Evolutionary conservation across 2,797 vertebrate genomes (phyloP).

Genomic region (Thunnus albacares): DNA sequence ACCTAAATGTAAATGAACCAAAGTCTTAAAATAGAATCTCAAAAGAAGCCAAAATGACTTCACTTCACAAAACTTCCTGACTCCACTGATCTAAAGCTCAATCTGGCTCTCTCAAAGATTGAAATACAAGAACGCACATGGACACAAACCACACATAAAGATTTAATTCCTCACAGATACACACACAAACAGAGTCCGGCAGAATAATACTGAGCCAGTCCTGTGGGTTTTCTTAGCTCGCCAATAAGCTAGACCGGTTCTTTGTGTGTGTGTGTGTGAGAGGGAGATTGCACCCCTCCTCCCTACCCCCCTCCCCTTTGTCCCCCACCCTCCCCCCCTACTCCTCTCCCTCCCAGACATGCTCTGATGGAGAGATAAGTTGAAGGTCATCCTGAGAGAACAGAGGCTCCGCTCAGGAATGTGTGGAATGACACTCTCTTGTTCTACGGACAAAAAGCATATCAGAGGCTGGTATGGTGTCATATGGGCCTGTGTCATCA

Average conservation of each 20-base stretch:
- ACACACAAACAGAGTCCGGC: constrained; percentile 30
- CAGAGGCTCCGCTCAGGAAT: constrained; percentile 84
- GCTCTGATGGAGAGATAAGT: constrained; percentile 87
- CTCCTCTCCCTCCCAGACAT: constrained; percentile 72
- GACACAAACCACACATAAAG: constrained; percentile 42
- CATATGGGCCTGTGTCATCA: constrained; percentile 74
- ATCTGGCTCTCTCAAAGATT: constrained; percentile 30
- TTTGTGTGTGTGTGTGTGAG: constrained; percentile 22
- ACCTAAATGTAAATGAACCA: constrained; percentile 19
- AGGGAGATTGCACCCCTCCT: constrained; percentile 26
- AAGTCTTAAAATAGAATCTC: constrained; percentile 29
- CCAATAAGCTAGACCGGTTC: constrained; percentile 63
- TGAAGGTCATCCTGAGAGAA: constrained; percentile 87
- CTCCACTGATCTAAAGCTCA: constrained; percentile 34
- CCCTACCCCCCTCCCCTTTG: constrained; percentile 26
- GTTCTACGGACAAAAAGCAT: constrained; percentile 75
- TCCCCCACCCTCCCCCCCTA: constrained; percentile 24
- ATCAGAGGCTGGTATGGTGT: constrained; percentile 68
- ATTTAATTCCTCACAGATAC: constrained; percentile 35
- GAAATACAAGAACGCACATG: constrained; percentile 41
- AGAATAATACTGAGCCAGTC: constrained; percentile 46
- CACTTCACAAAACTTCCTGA: constrained; percentile 37
- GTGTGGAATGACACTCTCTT: constrained; percentile 83
- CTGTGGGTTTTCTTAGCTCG: constrained; percentile 40
- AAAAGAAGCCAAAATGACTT: constrained; percentile 42